Evolutionary conservation across 2,888 invertebrate species (phyloP), one percentile per base, ranked within the genome.

Genomic region (Luperina nickerlii): DNA sequence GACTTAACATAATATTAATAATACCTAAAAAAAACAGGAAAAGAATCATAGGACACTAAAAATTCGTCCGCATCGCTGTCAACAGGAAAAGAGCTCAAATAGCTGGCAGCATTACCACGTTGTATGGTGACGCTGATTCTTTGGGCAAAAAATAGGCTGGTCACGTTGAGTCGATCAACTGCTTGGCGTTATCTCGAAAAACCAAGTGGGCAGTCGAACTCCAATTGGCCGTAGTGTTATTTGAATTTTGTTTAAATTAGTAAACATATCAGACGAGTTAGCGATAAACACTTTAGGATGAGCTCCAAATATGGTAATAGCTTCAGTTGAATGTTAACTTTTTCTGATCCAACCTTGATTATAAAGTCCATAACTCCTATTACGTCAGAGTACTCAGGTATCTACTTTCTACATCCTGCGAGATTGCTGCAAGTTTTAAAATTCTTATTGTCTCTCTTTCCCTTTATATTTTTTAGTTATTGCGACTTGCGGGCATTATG

Each of bases 391-490:
- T 57, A n/a, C 62, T 62, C 15, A 51, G 13, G 2, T 48, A 4
- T 48, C 38, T 51, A 7, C n/a, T 69, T 69, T 24, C 13, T 24
- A 57, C 57, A 67, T 42, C 18, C 60, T 27, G 38, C 57, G 60
- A 78, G 79, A 57, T 67, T 78, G 48, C 71, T 60, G 48, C 15
- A 20, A 80, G 15, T 62, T 54, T 32, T 32, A 71, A 42, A 72
- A 32, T 45, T 54, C 20, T 45, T 42, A 42, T 45, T 32, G 32
- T 38, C 78, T 81, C 20, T 63, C 20, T 24, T 48, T 75, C 42
- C 4, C 9, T 78, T 81, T 63, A 20, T 38, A 11, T 60, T 70
- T 51, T 79, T 80, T 60, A 38, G 11, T 45, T 54, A 65, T 72
- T 72, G 11, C 9, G 15, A 54, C 11, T 71, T n/a, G 18, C 78